These are phyloP conservation scores for Rynchops niger DNA, from an alignment of 2,113 vertebrate species.

Conservation along the genomic window DNA sequence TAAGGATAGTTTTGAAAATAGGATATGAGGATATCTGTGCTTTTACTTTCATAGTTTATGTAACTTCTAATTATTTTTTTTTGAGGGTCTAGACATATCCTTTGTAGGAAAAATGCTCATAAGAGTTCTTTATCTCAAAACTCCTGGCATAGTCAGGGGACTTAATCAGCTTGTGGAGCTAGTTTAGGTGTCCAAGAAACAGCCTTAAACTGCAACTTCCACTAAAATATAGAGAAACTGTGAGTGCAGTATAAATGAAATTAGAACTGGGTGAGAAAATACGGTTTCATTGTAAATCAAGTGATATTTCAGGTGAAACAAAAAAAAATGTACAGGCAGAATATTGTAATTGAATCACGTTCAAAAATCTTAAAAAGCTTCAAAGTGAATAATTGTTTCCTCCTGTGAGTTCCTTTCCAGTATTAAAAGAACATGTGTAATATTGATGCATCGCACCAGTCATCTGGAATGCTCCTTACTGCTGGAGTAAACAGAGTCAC, in stretches of 20 bases:
- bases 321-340: conserved; percentile 3
- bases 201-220: not conserved
- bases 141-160: not conserved
- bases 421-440: conserved; percentile 19
- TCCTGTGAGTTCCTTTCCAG: conserved; percentile 42
- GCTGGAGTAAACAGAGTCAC: conserved; percentile 58
- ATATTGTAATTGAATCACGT: conserved; percentile 14
- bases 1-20: not conserved
- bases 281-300: conserved; percentile 30
- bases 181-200: not conserved
- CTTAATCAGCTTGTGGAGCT: not conserved
- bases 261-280: conserved; percentile 16
- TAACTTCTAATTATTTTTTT: not conserved
- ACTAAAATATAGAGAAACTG: not conserved
- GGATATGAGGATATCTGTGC: not conserved
- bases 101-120: not conserved
- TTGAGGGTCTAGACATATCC: not conserved
- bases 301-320: conserved; percentile 41
- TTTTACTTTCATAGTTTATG: not conserved
- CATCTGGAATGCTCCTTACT: conserved; percentile 11
- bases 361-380: conserved; percentile 55
- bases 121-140: not conserved
- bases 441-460: conserved; percentile 46
- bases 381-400: conserved; percentile 57
- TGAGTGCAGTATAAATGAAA: not conserved